These are phyloP conservation scores for Callithrix jacchus DNA, from an alignment of 2,113 vertebrate genomes.

Conservation along the genomic window DNA sequence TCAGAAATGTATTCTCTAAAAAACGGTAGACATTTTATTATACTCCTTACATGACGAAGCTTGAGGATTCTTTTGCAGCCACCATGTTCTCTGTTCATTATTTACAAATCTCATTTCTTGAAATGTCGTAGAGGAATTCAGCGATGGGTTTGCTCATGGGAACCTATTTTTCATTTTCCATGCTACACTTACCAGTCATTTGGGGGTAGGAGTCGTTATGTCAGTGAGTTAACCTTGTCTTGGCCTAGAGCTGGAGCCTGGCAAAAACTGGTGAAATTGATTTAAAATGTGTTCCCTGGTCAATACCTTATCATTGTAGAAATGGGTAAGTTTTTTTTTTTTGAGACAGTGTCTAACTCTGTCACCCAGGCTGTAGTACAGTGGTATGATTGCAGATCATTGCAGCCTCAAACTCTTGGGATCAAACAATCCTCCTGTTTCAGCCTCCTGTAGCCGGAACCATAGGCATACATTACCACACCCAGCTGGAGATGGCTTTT, in stretches of 20 bases:
- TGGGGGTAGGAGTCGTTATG: background rate
- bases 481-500: background rate
- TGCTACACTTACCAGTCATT: fast-evolving
- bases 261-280: background rate
- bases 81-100: background rate
- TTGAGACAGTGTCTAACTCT: no score
- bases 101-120: background rate
- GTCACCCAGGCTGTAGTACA: no score
- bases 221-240: background rate
- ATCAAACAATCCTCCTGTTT: no score
- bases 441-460: no score
- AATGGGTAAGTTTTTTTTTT: no score
- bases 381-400: no score
- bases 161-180: background rate
- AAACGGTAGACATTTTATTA: background rate
- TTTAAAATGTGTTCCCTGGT: background rate
- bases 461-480: no score
- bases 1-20: background rate
- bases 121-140: background rate
- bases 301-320: background rate
- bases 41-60: background rate
- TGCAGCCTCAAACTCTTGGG: no score
- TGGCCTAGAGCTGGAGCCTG: background rate
- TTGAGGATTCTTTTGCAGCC: background rate
- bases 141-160: background rate